A percentile compares a stretch with the other conserved stretches of the same genome.
Conservation (phyloP, 2,797 vertebrate species). For the Okamejei kenojei region DNA sequence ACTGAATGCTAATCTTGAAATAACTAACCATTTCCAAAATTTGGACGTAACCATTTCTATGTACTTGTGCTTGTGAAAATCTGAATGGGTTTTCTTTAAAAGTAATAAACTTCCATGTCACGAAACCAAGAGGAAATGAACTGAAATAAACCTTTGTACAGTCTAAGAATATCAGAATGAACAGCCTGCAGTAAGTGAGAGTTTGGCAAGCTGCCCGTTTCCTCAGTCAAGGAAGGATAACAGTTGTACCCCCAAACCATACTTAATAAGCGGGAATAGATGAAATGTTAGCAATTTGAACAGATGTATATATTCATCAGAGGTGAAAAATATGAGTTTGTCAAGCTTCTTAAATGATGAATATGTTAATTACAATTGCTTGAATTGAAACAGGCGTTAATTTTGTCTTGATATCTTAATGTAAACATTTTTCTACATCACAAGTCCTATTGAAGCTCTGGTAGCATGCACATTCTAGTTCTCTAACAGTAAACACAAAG, state of each 20-base stretch:
- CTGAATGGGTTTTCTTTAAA: neutral
- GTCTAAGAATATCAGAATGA: neutral
- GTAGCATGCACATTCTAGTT: neutral
- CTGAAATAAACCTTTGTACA: neutral
- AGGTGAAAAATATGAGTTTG: conserved; percentile 7
- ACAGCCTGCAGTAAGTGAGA: neutral
- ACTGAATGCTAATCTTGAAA: neutral
- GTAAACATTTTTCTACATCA: neutral
- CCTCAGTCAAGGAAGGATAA: neutral
- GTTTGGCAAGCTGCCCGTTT: neutral
- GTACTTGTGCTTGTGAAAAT: neutral
- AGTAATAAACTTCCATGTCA: neutral
- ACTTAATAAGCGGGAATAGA: neutral
- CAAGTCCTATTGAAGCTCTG: neutral
- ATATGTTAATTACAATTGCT: neutral
- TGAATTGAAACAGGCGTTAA: neutral
- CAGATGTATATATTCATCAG: neutral
- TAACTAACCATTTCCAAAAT: neutral
- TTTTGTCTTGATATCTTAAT: neutral
- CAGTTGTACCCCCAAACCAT: neutral
- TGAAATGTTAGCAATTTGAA: neutral
- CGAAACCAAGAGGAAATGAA: conserved; percentile 4
- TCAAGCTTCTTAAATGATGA: neutral
- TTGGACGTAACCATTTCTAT: neutral
- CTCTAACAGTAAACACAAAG: neutral